A percentile compares a stretch with the other conserved stretches of the same genome.
phyloP scores from a whole-genome alignment of 2,888 invertebrate species.

The Apamea crenata region DNA sequence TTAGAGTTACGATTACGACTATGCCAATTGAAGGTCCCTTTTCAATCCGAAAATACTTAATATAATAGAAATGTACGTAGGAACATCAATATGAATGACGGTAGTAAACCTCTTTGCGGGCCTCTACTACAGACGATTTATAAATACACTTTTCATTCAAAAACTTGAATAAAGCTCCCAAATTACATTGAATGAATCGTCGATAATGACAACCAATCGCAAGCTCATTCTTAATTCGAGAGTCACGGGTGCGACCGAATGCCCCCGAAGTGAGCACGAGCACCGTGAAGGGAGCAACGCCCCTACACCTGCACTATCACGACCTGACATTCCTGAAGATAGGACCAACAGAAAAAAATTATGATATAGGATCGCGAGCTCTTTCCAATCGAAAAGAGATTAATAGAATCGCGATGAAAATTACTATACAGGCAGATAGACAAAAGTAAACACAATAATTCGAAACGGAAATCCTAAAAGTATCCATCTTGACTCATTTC shows the following conservation, averaged over 20 bases:
- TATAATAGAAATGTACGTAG: conserved; percentile 8
- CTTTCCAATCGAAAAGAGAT: conserved; percentile 3
- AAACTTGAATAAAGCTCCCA: conserved; percentile 41
- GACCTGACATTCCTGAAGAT: conserved; percentile 81
- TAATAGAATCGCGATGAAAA: conserved; percentile 4
- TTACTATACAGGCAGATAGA: conserved; percentile 3
- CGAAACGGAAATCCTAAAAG: conserved; percentile 28
- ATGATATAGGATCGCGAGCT: conserved; percentile 21
- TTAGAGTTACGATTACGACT: conserved; percentile 33
- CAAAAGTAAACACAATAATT: conserved; percentile 37
- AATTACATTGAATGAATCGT: conserved; percentile 58
- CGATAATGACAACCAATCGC: conserved; percentile 67
- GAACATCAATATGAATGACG: conserved; percentile 9
- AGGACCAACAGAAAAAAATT: conserved; percentile 29
- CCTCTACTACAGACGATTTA: conserved; percentile 12
- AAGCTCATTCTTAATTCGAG: conserved; percentile 77
- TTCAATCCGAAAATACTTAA: conserved; percentile 33
- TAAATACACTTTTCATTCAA: conserved; percentile 43
- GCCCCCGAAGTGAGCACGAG: conserved; percentile 75
- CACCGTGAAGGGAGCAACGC: conserved; percentile 79
- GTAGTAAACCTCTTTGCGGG: neutral
- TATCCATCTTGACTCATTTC: conserved; percentile 41
- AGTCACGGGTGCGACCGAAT: conserved; percentile 76
- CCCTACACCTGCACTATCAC: conserved; percentile 84
- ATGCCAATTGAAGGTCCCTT: conserved; percentile 5